A percentile compares a stretch with the other conserved stretches of the same genome.
These are phyloP conservation scores for Conopomorpha cramerella DNA, from an alignment of 1,140 invertebrate species.

Conservation along the genomic window DNA sequence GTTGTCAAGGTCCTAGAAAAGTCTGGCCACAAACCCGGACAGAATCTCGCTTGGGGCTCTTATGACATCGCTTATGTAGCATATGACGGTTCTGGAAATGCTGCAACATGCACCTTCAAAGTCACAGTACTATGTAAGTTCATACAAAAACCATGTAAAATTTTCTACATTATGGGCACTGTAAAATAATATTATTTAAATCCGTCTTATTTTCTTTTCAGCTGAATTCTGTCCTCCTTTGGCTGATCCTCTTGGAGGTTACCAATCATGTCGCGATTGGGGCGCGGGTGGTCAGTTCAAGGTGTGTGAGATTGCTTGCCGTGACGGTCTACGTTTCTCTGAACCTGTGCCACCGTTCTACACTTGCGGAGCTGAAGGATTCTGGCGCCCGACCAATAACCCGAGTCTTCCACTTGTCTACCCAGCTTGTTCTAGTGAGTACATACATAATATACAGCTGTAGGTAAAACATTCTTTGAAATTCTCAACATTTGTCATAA, in stretches of 20 bases:
- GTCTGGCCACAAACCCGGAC: conserved; percentile 86
- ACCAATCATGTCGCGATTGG: conserved; percentile 93
- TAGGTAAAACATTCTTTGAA: no score
- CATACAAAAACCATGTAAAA: no score
- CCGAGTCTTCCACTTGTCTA: conserved; percentile 81
- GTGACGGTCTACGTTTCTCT: conserved; percentile 85
- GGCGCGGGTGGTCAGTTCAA: conserved; percentile 95
- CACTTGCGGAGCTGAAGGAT: conserved; percentile 94
- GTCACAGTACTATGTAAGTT: conserved; percentile 88
- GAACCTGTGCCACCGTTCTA: conserved; percentile 92
- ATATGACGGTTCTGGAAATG: conserved; percentile 87
- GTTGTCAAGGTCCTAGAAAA: conserved; percentile 81
- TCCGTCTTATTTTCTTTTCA: conserved; percentile 24
- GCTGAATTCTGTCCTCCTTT: conserved; percentile 90
- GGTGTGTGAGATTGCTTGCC: conserved; percentile 88
- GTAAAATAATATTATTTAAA: not conserved
- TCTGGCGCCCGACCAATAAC: conserved; percentile 88
- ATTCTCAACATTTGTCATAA: not conserved
- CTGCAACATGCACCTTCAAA: conserved; percentile 91
- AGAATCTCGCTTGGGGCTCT: conserved; percentile 89
- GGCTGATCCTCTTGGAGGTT: conserved; percentile 85
- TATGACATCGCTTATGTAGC: conserved; percentile 95
- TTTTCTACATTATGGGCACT: no score
- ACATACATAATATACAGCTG: no score
- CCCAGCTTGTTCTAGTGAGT: conserved; percentile 86